phyloP scores from a whole-genome alignment of 53 echinoderm and acorn worm genomes.

The Henricia sp. region DNA sequence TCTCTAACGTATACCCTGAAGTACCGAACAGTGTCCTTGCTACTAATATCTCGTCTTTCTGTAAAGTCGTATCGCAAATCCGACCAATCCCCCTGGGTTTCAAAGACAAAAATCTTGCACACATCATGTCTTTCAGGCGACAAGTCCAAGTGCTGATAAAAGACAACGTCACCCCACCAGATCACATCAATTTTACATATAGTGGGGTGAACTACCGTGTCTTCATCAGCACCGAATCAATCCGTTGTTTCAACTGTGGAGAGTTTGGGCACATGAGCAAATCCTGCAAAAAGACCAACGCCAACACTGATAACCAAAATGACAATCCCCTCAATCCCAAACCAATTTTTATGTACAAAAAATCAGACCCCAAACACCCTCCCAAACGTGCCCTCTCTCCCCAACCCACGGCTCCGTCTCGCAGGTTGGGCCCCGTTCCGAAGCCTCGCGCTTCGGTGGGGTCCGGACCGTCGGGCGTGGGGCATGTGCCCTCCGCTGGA shows the following conservation, averaged over 20 bases:
- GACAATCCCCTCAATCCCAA: neutral
- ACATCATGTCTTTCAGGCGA: neutral
- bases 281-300: neutral
- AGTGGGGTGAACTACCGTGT: neutral
- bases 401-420: too few species aligned
- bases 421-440: too few species aligned
- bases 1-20: constrained; percentile 4
- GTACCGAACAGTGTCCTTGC: constrained; percentile 5
- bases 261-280: constrained; percentile 1
- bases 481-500: too few species aligned
- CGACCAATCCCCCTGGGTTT: constrained; percentile 9
- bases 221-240: neutral
- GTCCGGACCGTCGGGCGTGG: too few species aligned
- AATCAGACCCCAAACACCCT: constrained; percentile 7
- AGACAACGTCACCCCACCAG: neutral
- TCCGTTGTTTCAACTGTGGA: constrained; percentile 4
- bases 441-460: too few species aligned
- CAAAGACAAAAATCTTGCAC: neutral
- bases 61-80: constrained; percentile 17
- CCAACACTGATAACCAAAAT: neutral
- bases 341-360: neutral
- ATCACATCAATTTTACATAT: neutral
- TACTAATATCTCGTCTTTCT: neutral
- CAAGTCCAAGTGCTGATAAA: neutral
- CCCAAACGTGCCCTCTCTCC: too few species aligned